These are phyloP conservation scores for Oopsacas minuta DNA, from an alignment of 37 sponge, comb jelly and placozoan genomes.

Conservation along the genomic window DNA sequence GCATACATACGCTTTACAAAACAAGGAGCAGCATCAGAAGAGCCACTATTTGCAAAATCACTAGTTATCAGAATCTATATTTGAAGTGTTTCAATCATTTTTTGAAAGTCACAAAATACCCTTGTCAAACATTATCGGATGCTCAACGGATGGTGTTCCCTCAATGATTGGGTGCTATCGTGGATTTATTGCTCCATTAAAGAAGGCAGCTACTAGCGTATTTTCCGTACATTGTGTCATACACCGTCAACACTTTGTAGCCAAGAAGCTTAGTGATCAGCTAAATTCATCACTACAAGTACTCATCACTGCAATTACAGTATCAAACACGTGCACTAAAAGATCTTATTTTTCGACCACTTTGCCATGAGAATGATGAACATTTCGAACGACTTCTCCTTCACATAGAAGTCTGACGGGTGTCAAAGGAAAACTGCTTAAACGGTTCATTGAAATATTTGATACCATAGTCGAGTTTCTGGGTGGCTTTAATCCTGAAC, in stretches of 20 bases:
- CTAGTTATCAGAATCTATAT: slow-evolving; percentile 17
- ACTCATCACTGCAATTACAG: not conserved
- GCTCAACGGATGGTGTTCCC: slow-evolving; percentile 18
- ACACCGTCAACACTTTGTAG: slow-evolving; percentile 10
- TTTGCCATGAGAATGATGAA: slow-evolving; percentile 20
- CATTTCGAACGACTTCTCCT: slow-evolving; percentile 17
- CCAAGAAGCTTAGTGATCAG: slow-evolving; percentile 8
- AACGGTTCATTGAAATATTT: slow-evolving; percentile 7
- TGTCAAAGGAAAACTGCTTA: not conserved
- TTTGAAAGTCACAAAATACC: not conserved
- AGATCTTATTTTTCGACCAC: slow-evolving; percentile 3
- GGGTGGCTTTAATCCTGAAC: not conserved
- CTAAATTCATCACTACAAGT: slow-evolving; percentile 16
- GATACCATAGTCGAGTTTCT: slow-evolving; percentile 3
- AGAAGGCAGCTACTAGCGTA: slow-evolving; percentile 3
- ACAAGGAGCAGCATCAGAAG: slow-evolving; percentile 15
- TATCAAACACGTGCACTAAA: not conserved
- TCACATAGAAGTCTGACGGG: slow-evolving; percentile 11
- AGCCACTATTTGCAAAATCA: not conserved
- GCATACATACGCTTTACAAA: slow-evolving; percentile 17
- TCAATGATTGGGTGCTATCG: slow-evolving; percentile 17
- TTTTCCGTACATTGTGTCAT: not conserved
- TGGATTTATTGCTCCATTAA: slow-evolving; percentile 8
- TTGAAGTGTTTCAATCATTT: slow-evolving; percentile 16
- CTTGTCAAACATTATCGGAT: slow-evolving; percentile 2